These are phyloP conservation scores for Cyphomyrmex costatus DNA, from an alignment of 1,140 invertebrate species.

Conservation along the genomic window DNA sequence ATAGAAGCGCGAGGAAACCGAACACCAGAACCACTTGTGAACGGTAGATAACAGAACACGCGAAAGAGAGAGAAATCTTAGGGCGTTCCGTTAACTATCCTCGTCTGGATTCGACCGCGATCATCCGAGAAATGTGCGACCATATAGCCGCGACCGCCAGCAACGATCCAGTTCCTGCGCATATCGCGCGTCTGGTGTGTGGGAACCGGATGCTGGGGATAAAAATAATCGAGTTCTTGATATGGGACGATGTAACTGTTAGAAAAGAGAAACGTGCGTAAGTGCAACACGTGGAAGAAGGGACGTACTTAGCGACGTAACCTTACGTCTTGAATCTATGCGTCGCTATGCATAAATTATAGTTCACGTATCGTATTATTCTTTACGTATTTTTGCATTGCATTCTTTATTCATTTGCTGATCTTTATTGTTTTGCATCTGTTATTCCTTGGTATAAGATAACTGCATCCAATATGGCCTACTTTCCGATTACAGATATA, in stretches of 20 bases:
- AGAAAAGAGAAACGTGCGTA: neutral
- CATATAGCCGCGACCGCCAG: conserved; percentile 43
- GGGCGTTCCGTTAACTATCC: conserved; percentile 78
- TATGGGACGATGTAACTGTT: conserved; percentile 37
- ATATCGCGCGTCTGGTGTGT: conserved; percentile 47
- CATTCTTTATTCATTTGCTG: neutral
- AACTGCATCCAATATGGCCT: too few relatives aligned
- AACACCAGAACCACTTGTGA: conserved; percentile 72
- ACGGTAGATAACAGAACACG: conserved; percentile 73
- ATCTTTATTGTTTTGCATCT: neutral
- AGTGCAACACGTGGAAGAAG: neutral
- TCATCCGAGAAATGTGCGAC: conserved; percentile 78
- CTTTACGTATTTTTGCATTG: neutral
- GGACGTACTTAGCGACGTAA: neutral
- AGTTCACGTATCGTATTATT: neutral
- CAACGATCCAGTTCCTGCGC: conserved; percentile 66
- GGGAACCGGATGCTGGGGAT: conserved; percentile 50
- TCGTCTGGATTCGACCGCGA: conserved; percentile 71
- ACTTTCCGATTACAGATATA: too few relatives aligned
- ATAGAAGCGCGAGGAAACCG: conserved; percentile 68
- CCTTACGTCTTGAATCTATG: conserved; percentile 24
- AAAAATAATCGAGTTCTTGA: conserved; percentile 57
- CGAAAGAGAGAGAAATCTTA: conserved; percentile 62
- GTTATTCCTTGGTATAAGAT: neutral
- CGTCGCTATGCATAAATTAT: conserved; percentile 21